Base-by-base conservation (phyloP, 1,140 invertebrate species). In the Drosophila orena region DNA sequence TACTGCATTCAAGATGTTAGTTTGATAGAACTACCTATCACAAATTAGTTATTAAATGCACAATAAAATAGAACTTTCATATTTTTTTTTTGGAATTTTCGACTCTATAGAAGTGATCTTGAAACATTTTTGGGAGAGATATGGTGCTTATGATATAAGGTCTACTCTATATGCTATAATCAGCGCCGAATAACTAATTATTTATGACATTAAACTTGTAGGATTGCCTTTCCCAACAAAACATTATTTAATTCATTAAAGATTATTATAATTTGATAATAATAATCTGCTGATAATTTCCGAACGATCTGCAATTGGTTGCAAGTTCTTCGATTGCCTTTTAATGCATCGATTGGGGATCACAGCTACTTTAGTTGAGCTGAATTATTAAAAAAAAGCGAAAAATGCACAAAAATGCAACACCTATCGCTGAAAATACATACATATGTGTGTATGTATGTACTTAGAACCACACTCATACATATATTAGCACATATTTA, bases 401-500 rank as follows among this genome's bases (percentile, higher is more conserved):
- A 37, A 3, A 1, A 37, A 30, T 10, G 8, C 8, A 30, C 30
- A 4, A 38, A 69, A 76, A 58, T 53, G 60, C 71, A 76, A 54
- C 60, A 76, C 72, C 72, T 75, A 71, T 75, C 77, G 77, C 56
- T 11, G 30, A 1, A 58, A 50, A 38, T 35, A 30, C 27, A 30
- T 30, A 30, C n/a, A n/a, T n/a, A n/a, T n/a, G n/a, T n/a, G n/a
- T 30, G 27, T 8, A 30, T 30, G 7, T 8, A 69, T 35, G 20
- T 57, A 56, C 44, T 38, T 55, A 62, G 17, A 57, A 20, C 22
- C 24, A 1, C 27, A 30, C 6, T 7, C 27, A 30, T 30, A 30
- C 30, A 30, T 30, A 30, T 2, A 46, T 37, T 61, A 46, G 47
- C 35, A 43, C 59, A 56, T 64, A 17, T 17, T 17, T 17, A 17